phyloP scores from a whole-genome alignment of 2,113 vertebrate genomes.

The Vulpes vulpes region DNA sequence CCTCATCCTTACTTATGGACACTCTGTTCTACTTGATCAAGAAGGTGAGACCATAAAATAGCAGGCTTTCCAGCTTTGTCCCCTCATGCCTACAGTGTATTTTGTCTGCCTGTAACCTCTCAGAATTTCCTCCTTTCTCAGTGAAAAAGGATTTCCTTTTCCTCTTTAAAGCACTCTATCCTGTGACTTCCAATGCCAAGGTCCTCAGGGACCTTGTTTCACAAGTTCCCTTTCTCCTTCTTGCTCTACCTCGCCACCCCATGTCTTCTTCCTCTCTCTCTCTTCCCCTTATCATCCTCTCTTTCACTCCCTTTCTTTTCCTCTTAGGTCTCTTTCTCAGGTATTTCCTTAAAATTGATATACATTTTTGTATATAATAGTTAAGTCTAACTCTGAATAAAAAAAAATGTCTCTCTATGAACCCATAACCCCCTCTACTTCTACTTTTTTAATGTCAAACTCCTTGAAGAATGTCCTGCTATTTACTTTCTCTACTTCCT shows the following conservation, averaged over 20 bases:
- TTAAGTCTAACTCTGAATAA: not conserved
- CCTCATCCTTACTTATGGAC: not conserved
- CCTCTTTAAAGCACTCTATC: not conserved
- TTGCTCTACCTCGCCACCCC: too few relatives aligned
- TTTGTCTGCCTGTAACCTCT: not conserved
- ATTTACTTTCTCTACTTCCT: not conserved
- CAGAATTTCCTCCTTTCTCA: not conserved
- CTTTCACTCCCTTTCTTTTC: not conserved
- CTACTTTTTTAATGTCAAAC: not conserved
- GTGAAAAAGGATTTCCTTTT: not conserved
- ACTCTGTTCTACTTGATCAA: not conserved
- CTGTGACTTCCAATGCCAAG: not conserved
- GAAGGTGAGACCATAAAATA: not conserved
- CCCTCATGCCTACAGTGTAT: not conserved
- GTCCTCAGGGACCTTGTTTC: not conserved
- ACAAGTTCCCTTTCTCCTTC: not conserved
- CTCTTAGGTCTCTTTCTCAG: not conserved
- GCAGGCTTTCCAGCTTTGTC: not conserved
- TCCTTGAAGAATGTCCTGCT: slow-evolving; percentile 2
- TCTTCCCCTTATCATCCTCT: not conserved
- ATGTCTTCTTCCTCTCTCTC: not conserved
- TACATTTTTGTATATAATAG: too few relatives aligned
- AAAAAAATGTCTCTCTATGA: not conserved
- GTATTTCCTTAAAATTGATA: not conserved
- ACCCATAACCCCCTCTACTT: not conserved